Evolutionary conservation across 2,113 vertebrate genomes (phyloP).

Genomic region (Uria aalge): DNA sequence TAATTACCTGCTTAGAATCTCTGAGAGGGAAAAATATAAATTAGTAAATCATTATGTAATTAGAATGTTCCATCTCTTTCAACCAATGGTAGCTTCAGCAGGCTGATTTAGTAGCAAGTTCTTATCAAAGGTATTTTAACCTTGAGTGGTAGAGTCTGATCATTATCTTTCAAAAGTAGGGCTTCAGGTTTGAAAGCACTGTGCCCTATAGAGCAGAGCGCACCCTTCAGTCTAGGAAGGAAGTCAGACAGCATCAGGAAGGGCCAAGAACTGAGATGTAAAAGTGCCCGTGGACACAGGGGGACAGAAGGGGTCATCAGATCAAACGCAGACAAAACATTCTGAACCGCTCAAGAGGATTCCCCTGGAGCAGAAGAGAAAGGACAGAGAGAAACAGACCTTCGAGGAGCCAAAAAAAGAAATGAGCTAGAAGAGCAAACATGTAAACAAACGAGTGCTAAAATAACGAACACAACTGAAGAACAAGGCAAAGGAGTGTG

Average conservation of each 20-base stretch:
- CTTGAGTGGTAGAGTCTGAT: neutral
- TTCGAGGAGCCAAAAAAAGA: neutral
- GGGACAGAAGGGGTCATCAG: slow-evolving; percentile 16
- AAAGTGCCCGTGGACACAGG: neutral
- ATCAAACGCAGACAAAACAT: neutral
- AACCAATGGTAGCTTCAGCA: neutral
- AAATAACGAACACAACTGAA: neutral
- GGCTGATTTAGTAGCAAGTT: neutral
- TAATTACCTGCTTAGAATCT: neutral
- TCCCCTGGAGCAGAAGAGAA: slow-evolving; percentile 28
- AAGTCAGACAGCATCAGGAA: neutral
- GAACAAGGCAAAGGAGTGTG: neutral
- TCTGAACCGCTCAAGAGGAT: neutral
- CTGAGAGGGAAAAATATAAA: neutral
- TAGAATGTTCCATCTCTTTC: neutral
- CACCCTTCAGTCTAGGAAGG: neutral
- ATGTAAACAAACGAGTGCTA: neutral
- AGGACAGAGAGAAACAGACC: neutral
- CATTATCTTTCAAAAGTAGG: neutral
- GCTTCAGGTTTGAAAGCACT: slow-evolving; percentile 32
- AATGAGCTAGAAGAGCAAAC: slow-evolving; percentile 13
- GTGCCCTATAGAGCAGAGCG: neutral
- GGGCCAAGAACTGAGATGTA: slow-evolving; percentile 5
- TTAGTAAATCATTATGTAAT: neutral
- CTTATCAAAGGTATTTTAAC: neutral